Conservation (phyloP, 2,888 invertebrate genomes). For the Formica aserva region DNA sequence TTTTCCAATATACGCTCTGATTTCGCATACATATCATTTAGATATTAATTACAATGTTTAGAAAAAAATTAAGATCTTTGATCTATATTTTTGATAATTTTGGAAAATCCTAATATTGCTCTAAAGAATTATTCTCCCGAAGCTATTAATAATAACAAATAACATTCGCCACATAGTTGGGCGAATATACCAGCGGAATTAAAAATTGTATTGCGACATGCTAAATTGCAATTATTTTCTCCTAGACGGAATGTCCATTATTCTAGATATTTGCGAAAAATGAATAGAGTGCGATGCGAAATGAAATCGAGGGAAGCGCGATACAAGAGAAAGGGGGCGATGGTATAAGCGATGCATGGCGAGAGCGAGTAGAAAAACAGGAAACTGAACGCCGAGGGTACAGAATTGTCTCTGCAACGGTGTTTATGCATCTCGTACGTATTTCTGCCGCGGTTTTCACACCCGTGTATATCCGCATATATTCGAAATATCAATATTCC, state of each 20-base stretch:
- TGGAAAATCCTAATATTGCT: neutral
- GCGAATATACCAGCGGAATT: neutral
- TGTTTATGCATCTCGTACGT: constrained; percentile 66
- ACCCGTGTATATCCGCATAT: constrained; percentile 21
- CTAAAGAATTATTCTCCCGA: neutral
- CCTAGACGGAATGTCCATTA: neutral
- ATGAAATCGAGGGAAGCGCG: constrained; percentile 42
- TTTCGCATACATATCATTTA: neutral
- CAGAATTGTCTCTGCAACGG: constrained; percentile 45
- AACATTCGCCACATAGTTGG: neutral
- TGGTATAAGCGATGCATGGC: constrained; percentile 30
- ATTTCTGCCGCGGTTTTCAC: constrained; percentile 50
- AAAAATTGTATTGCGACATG: constrained; percentile 2
- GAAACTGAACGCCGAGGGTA: constrained; percentile 36
- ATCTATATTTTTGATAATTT: neutral
- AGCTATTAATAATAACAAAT: neutral
- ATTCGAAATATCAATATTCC: constrained; percentile 73
- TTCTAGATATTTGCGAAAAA: constrained; percentile 35
- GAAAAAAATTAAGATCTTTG: neutral
- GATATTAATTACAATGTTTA: neutral
- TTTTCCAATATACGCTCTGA: constrained; percentile 38
- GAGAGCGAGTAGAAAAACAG: constrained; percentile 50
- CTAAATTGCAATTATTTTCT: constrained; percentile 38
- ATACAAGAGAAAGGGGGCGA: constrained; percentile 10
- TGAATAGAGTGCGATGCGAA: neutral